Evolutionary conservation across 2,113 vertebrate species (phyloP), one percentile per base, ranked within the genome.

Genomic region (Pleuronectes platessa): DNA sequence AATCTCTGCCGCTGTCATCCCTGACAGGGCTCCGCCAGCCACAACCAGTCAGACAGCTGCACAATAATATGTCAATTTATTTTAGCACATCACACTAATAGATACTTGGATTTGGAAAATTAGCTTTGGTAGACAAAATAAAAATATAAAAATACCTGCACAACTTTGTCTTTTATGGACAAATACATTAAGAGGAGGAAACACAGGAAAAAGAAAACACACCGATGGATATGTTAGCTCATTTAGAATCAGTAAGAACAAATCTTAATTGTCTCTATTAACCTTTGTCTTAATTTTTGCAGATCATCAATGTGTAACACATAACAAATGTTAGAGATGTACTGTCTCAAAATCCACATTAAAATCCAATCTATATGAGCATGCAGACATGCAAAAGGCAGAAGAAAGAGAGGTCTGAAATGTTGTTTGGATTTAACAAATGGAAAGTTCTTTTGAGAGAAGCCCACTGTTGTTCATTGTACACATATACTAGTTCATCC

Each of bases 21-120:
- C 54, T 86, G 92, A 90, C 90, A 85, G 73, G 58, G 24, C 82
- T 79, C 74, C 26, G 76, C 71, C 73, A 73, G 80, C 83, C 80
- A 79, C 78, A 37, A 74, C 61, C 86, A 82, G 83, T 66, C 86
- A 86, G 37, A 18, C 73, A 51, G 82, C 81, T 70, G 83, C 78
- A 84, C 56, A 64, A 49, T 65, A 76, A 87, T 82, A 78, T 73
- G 84, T 88, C 81, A 71, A 31, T 81, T 90, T 81, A 78, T 68
- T 80, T 89, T 82, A 86, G 81, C 67, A 62, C 65, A 59, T 63
- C 81, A 62, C 71, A 80, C 31, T 80, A 74, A 76, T 79, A 51
- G 49, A 83, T 74, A 84, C 40, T 26, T 70, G 65, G 74, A 82
- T 81, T 76, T 47, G 35, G 1, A 51, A 66, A 71, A 79, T 74